Base-by-base conservation (phyloP, 2,113 vertebrate genomes). In the Pygoscelis adeliae region DNA sequence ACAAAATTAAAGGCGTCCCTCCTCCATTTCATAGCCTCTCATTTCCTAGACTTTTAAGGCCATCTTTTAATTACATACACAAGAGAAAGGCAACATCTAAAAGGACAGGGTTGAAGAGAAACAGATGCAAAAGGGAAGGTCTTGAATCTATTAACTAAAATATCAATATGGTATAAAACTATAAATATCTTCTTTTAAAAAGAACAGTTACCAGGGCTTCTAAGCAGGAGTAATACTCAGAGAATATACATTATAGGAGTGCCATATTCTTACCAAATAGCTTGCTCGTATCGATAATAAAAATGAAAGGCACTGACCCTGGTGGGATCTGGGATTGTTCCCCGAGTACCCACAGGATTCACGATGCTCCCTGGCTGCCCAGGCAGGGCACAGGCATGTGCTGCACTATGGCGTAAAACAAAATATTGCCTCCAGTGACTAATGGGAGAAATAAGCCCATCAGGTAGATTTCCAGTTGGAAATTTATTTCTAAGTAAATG, bases 341-440 rank as follows among this genome's bases (percentile, higher is more conserved):
- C 32, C 61, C 0, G 1, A 55, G 58, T 0, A 1, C 52, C 58
- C 1, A 2, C 15, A 5, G 55, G 36, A 47, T 13, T 17, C 22
- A 1, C 29, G 73, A 40, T 13, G 32, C 42, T 56, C 59, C 52
- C 1, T 13, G 30, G 52, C 16, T 2, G 0, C 25, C 36, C 3
- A 8, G 26, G 69, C 30, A 76, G 29, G 63, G 32, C 32, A 49
- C 49, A 22, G 50, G 22, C 3, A 0, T 2, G 2, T 10, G 83
- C 62, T 58, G 58, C 62, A 9, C 67, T 38, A 1, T 0, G 3
- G 67, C 3, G 1, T 4, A 40, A 7, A 22, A 9, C 11, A 27
- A 23, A 65, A 46, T 4, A 4, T 3, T 1, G 3, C 56, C 29
- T 32, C 3, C 1, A 9, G 44, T 3, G 50, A 21, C 52, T 49